phyloP scores from a whole-genome alignment of 2,797 vertebrate species.

The Phalloptychus januarius region DNA sequence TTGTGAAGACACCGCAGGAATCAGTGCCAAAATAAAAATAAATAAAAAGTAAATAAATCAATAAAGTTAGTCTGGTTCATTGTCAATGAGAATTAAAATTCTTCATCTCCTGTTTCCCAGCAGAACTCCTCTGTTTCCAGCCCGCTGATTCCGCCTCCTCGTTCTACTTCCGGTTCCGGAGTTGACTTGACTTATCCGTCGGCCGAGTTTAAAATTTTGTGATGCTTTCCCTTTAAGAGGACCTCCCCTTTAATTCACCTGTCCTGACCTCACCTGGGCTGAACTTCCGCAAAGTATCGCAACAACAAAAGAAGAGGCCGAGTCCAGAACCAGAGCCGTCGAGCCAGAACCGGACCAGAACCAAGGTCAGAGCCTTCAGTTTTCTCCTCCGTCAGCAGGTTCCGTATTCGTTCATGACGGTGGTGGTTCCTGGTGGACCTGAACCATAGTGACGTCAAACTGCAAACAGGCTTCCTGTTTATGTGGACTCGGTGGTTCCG shows the following conservation, averaged over 20 bases:
- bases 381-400: neutral
- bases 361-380: neutral
- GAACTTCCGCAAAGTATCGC: constrained; percentile 35
- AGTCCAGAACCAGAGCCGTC: neutral
- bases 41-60: neutral
- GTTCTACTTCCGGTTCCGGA: neutral
- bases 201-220: neutral
- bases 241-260: constrained; percentile 43
- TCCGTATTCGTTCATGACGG: neutral
- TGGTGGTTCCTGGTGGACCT: neutral
- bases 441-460: neutral
- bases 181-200: neutral
- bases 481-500: neutral
- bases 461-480: neutral
- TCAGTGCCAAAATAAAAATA: no score
- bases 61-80: neutral
- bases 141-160: neutral
- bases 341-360: neutral
- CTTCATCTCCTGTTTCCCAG: neutral
- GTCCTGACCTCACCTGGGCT: constrained; percentile 43
- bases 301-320: constrained; percentile 12
- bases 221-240: constrained; percentile 30
- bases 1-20: no score
- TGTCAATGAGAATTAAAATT: neutral
- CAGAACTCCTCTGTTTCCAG: neutral